A percentile compares a stretch with the other conserved stretches of the same genome.
Evolutionary conservation across 2,113 vertebrate species (phyloP).

Genomic region (Sphyrna mokarran): DNA sequence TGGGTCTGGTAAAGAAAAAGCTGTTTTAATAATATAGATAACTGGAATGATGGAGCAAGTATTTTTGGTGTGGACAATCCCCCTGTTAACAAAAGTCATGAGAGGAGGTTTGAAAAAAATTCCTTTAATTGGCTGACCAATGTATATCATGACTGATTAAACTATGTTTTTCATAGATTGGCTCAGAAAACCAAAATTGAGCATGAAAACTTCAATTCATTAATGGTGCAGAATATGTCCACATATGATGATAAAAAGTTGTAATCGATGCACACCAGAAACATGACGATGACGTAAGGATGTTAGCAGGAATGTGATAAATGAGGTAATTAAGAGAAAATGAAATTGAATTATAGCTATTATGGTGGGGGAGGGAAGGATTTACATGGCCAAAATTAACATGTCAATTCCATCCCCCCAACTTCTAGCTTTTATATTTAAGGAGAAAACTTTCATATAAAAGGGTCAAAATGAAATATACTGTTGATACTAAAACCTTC

Average conservation of each 20-base stretch:
- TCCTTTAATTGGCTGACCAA: not conserved
- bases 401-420: not conserved
- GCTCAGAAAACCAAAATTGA: not conserved
- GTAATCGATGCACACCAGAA: not conserved
- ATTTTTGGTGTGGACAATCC: not conserved
- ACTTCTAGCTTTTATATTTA: not conserved
- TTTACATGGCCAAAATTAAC: not conserved
- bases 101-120: not conserved
- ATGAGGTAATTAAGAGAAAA: not conserved
- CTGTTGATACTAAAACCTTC: not conserved
- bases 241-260: not conserved
- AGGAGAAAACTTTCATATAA: not conserved
- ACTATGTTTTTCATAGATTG: not conserved
- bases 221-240: not conserved
- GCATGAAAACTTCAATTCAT: not conserved
- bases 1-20: not conserved
- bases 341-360: not conserved
- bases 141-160: not conserved
- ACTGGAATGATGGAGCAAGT: not conserved
- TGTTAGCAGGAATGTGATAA: not conserved
- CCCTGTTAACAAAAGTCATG: not conserved
- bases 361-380: not conserved
- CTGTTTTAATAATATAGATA: not conserved
- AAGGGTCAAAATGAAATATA: not conserved
- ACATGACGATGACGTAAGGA: not conserved